Evolutionary conservation across 2,888 invertebrate species (phyloP).

Genomic region (Margaritifera margaritifera): DNA sequence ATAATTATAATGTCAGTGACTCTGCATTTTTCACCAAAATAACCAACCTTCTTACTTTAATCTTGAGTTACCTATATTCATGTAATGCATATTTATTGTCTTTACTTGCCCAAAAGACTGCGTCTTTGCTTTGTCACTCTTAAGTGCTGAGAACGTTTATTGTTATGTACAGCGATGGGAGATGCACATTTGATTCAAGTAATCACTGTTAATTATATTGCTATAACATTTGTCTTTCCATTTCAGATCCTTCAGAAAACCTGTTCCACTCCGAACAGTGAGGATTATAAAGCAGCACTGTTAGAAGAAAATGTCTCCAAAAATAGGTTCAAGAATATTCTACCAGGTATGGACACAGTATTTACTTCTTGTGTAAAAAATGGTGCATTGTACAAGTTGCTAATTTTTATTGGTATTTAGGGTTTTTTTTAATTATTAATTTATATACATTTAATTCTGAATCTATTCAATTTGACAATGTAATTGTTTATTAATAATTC

Average conservation of each 20-base stretch:
- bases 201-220: background rate
- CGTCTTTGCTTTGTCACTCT: no score
- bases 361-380: background rate
- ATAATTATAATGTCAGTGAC: no score
- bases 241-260: constrained; percentile 57
- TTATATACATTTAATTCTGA: background rate
- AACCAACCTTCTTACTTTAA: no score
- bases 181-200: no score
- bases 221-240: background rate
- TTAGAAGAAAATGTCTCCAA: constrained; percentile 60
- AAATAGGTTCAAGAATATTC: constrained; percentile 66
- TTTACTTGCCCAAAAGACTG: no score
- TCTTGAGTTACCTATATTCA: no score
- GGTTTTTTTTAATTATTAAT: background rate
- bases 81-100: no score
- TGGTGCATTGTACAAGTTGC: background rate
- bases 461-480: background rate
- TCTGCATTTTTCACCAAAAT: no score
- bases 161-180: no score
- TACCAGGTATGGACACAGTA: constrained; percentile 54
- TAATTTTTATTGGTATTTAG: background rate
- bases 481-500: background rate
- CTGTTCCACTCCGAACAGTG: constrained; percentile 58
- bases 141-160: no score
- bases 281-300: constrained; percentile 62